phyloP scores from a whole-genome alignment of 2,888 invertebrate genomes.

The Odontocolon sp. region DNA sequence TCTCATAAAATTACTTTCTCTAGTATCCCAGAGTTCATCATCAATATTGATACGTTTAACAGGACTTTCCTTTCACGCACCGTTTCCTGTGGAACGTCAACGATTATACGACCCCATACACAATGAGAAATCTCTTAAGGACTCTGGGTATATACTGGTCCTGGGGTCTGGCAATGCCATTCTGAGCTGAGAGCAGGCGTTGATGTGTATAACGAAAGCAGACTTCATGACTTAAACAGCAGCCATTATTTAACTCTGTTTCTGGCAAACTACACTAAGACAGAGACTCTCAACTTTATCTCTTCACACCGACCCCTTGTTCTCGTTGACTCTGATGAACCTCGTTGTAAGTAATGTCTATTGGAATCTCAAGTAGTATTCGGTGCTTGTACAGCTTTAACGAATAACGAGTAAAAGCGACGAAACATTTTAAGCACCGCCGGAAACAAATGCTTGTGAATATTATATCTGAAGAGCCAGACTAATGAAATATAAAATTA shows the following conservation, averaged over 20 bases:
- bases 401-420: not conserved
- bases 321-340: conserved; percentile 2
- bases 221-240: conserved; percentile 59
- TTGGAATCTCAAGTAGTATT: not conserved
- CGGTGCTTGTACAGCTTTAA: not conserved
- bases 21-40: conserved; percentile 13
- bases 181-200: conserved; percentile 18
- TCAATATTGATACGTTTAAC: conserved; percentile 61
- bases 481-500: not conserved
- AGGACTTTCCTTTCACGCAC: conserved; percentile 59
- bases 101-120: conserved; percentile 15
- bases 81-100: conserved; percentile 40
- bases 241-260: conserved; percentile 57
- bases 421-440: not conserved
- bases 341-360: conserved; percentile 17
- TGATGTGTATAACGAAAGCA: conserved; percentile 24
- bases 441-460: conserved; percentile 1
- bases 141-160: not conserved
- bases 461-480: no score
- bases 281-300: conserved; percentile 12
- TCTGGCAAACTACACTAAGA: conserved; percentile 11
- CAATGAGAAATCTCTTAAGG: conserved; percentile 20
- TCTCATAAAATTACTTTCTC: conserved; percentile 36
- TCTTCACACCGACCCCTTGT: not conserved
- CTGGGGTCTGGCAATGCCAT: no score